Evolutionary conservation across 1,140 invertebrate genomes (phyloP).

Genomic region (Condylostylus longicornis): DNA sequence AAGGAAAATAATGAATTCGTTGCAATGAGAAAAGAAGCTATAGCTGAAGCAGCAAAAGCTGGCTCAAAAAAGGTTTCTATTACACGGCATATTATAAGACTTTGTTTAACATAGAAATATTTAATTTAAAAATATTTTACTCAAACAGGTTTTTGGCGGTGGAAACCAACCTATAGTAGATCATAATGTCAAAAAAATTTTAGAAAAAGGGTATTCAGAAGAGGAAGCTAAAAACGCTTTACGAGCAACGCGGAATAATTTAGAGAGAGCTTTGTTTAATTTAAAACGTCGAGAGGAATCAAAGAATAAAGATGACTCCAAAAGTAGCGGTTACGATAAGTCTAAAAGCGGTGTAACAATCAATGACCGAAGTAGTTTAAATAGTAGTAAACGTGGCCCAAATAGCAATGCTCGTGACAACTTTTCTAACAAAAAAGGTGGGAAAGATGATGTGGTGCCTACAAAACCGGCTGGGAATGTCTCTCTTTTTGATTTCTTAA

Average conservation of each 20-base stretch:
- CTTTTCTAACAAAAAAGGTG: conserved; percentile 31
- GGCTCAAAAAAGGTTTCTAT: conserved; percentile 59
- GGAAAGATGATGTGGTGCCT: conserved; percentile 41
- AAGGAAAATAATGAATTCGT: conserved; percentile 70
- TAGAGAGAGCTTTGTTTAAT: conserved; percentile 52
- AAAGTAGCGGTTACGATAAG: conserved; percentile 26
- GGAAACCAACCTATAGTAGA: conserved; percentile 54
- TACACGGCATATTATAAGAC: not conserved
- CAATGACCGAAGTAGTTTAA: conserved; percentile 13
- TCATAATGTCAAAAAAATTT: conserved; percentile 63
- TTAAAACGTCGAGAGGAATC: conserved; percentile 41
- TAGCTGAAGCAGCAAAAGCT: conserved; percentile 67
- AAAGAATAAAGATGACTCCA: conserved; percentile 27
- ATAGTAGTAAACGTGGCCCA: conserved; percentile 14
- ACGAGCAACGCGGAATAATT: conserved; percentile 54
- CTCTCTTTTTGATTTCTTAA: conserved; percentile 74
- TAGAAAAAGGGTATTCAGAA: conserved; percentile 62
- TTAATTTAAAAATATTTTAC: conserved; percentile 1
- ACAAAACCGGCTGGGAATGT: conserved; percentile 68
- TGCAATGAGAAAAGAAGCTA: conserved; percentile 65
- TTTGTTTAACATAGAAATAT: conserved; percentile 29
- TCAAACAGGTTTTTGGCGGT: conserved; percentile 41
- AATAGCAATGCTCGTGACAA: too few species aligned
- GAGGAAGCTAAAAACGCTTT: conserved; percentile 63
- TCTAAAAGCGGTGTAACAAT: conserved; percentile 29